A percentile compares a stretch with the other conserved stretches of the same genome.
Evolutionary conservation across 2,113 vertebrate species (phyloP).

Genomic region (Balaenoptera acutorostrata): DNA sequence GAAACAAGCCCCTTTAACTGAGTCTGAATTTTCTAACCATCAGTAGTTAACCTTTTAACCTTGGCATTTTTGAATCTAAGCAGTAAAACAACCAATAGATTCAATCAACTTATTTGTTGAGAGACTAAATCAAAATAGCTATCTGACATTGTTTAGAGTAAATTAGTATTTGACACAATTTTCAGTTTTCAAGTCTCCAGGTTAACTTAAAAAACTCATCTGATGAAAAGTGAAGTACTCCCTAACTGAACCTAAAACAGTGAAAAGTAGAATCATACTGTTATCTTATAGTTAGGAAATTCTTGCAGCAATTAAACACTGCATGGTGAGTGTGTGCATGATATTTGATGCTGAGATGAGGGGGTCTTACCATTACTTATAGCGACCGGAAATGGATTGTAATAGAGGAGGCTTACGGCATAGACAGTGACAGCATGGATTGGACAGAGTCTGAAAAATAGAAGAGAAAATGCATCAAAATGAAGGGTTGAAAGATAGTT

Average conservation of each 20-base stretch:
- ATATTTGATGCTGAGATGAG: background rate
- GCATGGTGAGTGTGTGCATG: rapidly evolving
- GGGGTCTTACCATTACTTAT: background rate
- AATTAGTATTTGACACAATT: conserved; percentile 4
- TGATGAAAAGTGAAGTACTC: background rate
- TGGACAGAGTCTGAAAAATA: background rate
- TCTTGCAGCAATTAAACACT: background rate
- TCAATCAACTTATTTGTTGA: background rate
- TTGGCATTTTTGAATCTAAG: background rate
- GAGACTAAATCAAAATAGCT: conserved; percentile 6
- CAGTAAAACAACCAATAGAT: background rate
- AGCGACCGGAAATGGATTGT: too few species aligned
- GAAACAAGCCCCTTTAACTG: background rate
- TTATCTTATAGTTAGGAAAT: background rate
- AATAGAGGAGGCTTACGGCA: background rate
- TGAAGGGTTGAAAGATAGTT: background rate
- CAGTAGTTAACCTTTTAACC: background rate
- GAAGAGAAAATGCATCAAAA: background rate
- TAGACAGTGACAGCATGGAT: background rate
- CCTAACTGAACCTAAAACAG: background rate
- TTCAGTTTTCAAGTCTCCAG: conserved; percentile 1
- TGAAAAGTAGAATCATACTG: background rate
- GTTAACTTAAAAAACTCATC: background rate
- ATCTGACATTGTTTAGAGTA: background rate
- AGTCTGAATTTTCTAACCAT: background rate